Base-by-base conservation (phyloP, 2,888 invertebrate species). In the Nasonia oneida region DNA sequence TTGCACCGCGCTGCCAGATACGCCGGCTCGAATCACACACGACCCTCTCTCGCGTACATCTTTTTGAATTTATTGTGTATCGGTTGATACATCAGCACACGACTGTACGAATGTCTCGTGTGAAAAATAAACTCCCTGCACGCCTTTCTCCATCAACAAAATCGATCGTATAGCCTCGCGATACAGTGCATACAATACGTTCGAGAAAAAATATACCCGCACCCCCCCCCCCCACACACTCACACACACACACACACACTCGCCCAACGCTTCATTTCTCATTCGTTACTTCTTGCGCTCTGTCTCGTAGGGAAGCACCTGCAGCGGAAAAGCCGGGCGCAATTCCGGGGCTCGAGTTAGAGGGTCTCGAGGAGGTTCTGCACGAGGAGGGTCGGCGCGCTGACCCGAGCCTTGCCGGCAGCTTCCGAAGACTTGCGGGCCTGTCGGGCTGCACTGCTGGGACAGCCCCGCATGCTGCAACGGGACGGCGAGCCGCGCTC, bases 361-460 rank as follows among this genome's bases (percentile, higher is more conserved):
- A 93, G 92, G 53, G 92, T 92, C 89, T 93, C 92, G 82, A 93
- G 89, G 81, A 93, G 92, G 86, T 93, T 92, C 89, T 92, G 93
- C 23, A 93, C 91, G 82, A 93, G 90, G 10, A 93, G 88, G 18
- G 92, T 90, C 29, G 92, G 92, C 8, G 92, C 92, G 12, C 92
- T 91, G 76, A 92, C 92, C 33, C 82, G 76, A 15, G 92, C 91
- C n/a, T 92, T 92, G 75, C 57, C 78, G 91, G 90, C 78, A 91
- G 90, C 91, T 15, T 90, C 91, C 10, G 91, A 90, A 85, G 67
- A 90, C 53, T 91, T 90, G 88, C 92, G 91, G 84, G 91, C 89
- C 50, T 91, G 87, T 53, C 91, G 90, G 18, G 57, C 57, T 18
- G 57, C 6, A 6, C n/a, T 57, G 64, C 91, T 90, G 89, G 29